Evolutionary conservation across 1,140 invertebrate genomes (phyloP).

Genomic region (Papilio polytes): DNA sequence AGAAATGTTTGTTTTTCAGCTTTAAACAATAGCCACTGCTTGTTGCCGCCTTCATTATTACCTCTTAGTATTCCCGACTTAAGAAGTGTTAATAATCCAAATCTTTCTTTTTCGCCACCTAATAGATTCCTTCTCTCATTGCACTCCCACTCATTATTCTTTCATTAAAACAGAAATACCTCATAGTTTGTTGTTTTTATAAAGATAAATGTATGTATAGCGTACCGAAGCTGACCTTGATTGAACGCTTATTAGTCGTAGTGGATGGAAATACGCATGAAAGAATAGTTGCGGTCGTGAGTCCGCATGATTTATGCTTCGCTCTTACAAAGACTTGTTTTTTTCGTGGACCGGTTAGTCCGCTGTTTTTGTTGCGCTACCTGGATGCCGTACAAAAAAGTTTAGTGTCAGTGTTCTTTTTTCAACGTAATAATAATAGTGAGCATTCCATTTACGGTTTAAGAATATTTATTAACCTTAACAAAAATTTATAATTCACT

Average conservation of each 20-base stretch:
- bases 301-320: conserved; percentile 78
- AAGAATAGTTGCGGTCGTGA: conserved; percentile 73
- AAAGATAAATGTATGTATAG: conserved; percentile 52
- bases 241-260: conserved; percentile 78
- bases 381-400: conserved; percentile 73
- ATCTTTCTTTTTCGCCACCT: conserved; percentile 43
- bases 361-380: conserved; percentile 77
- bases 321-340: conserved; percentile 72
- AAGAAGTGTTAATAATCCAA: conserved; percentile 62
- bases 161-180: not conserved
- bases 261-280: conserved; percentile 61
- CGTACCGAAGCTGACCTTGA: conserved; percentile 74
- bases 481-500: no score
- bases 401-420: conserved; percentile 78
- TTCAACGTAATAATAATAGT: conserved; percentile 79
- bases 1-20: conserved; percentile 82
- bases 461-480: no score
- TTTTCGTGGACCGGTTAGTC: conserved; percentile 71
- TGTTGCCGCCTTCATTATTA: conserved; percentile 74
- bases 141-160: not conserved
- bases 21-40: conserved; percentile 74
- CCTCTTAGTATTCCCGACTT: conserved; percentile 61
- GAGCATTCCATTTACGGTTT: conserved; percentile 82
- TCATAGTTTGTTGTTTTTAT: not conserved
- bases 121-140: conserved; percentile 28